A percentile compares a stretch with the other conserved stretches of the same genome.
phyloP scores from a whole-genome alignment of 2,888 invertebrate species.

The Cylindroiulus punctatus region DNA sequence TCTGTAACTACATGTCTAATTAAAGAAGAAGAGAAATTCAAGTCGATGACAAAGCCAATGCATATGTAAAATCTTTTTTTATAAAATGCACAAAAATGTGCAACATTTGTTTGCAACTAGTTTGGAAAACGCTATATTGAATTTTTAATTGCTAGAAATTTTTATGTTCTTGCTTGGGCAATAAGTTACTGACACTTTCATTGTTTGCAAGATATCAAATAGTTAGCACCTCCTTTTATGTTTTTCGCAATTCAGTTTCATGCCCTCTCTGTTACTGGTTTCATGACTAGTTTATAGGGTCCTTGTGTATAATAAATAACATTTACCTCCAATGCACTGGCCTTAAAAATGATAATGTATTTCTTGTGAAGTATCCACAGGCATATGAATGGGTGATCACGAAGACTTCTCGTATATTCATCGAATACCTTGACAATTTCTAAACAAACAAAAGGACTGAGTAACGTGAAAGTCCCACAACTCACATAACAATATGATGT shows the following conservation, averaged over 20 bases:
- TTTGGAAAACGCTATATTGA: too few relatives aligned
- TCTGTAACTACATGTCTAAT: neutral
- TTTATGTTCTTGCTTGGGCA: too few relatives aligned
- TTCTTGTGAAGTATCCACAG: slow-evolving; percentile 30
- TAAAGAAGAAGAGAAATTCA: neutral
- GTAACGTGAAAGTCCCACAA: too few relatives aligned
- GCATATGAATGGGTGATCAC: slow-evolving; percentile 38
- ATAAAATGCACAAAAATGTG: too few relatives aligned
- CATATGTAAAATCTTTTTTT: too few relatives aligned
- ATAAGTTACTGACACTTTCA: too few relatives aligned
- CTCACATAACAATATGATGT: too few relatives aligned
- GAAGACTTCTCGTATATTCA: neutral
- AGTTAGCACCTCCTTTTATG: too few relatives aligned
- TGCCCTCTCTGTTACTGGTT: neutral
- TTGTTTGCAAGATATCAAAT: too few relatives aligned
- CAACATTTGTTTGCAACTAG: too few relatives aligned
- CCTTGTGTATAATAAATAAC: neutral
- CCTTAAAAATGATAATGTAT: slow-evolving; percentile 31
- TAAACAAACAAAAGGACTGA: neutral
- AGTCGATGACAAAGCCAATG: neutral
- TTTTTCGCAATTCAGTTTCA: neutral
- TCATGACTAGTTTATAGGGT: too few relatives aligned
- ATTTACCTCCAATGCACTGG: slow-evolving; percentile 11
- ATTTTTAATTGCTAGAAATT: too few relatives aligned
- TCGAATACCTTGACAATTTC: slow-evolving; percentile 27